A percentile compares a stretch with the other conserved stretches of the same genome.
phyloP scores from a whole-genome alignment of 2,797 vertebrate genomes.

The Ammospiza maritima region DNA sequence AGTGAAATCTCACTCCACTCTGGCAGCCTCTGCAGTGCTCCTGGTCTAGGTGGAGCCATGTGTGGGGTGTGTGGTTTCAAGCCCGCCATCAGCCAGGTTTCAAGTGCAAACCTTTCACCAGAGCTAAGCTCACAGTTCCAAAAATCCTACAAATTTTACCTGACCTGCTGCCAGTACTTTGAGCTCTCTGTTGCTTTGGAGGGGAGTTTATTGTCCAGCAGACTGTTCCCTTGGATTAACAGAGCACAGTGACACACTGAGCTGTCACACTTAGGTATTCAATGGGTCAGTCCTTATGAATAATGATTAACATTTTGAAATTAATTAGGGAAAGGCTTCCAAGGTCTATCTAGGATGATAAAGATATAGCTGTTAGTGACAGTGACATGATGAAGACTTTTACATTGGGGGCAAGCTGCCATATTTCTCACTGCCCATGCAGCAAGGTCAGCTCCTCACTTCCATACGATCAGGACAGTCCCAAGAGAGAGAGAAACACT shows the following conservation, averaged over 20 bases:
- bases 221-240: not conserved
- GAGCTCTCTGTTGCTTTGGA: not conserved
- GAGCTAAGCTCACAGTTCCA: not conserved
- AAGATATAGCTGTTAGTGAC: not conserved
- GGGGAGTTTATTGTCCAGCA: not conserved
- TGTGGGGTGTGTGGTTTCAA: not conserved
- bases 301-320: not conserved
- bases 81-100: not conserved
- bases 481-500: not conserved
- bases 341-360: not conserved
- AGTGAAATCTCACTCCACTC: not conserved
- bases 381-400: not conserved
- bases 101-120: not conserved
- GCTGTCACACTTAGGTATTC: not conserved
- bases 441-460: not conserved
- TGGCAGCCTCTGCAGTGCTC: not conserved
- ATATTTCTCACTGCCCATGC: not conserved
- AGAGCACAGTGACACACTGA: not conserved
- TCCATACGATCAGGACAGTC: not conserved
- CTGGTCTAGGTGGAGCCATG: not conserved
- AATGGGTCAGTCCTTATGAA: not conserved
- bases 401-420: not conserved
- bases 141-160: not conserved
- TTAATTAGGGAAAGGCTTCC: not conserved
- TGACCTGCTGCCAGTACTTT: not conserved